These are phyloP conservation scores for Prorops nasuta DNA, from an alignment of 1,140 invertebrate genomes.

Conservation along the genomic window DNA sequence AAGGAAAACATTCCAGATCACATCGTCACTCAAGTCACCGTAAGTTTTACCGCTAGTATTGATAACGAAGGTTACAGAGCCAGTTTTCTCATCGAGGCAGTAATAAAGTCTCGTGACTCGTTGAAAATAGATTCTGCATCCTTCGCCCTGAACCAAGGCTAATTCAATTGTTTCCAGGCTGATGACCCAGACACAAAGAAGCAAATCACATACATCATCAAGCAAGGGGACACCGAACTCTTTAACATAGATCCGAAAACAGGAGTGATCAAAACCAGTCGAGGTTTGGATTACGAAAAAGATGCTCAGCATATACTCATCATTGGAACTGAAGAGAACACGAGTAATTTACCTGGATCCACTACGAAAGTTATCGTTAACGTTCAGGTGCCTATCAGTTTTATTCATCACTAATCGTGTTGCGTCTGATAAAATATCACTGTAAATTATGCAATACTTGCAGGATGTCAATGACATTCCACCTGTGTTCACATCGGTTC, in stretches of 20 bases:
- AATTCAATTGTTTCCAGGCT: constrained; percentile 54
- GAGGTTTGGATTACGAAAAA: constrained; percentile 77
- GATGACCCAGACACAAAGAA: constrained; percentile 77
- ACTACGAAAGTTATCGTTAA: constrained; percentile 74
- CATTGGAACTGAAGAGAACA: constrained; percentile 81
- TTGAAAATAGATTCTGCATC: not conserved
- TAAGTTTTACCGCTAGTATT: constrained; percentile 37
- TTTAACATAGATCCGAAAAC: constrained; percentile 79
- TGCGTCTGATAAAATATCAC: not conserved
- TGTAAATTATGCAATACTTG: constrained; percentile 20
- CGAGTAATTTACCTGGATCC: constrained; percentile 65
- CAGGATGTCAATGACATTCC: constrained; percentile 81
- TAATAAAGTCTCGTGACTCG: not conserved
- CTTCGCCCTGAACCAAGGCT: constrained; percentile 13
- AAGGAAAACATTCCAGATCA: constrained; percentile 80
- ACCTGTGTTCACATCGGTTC: constrained; percentile 79
- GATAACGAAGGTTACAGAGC: not conserved
- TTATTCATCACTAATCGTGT: not conserved
- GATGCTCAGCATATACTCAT: constrained; percentile 71
- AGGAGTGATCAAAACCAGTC: constrained; percentile 73
- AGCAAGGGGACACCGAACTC: constrained; percentile 75
- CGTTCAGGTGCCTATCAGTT: constrained; percentile 64
- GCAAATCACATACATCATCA: constrained; percentile 81
- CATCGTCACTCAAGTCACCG: constrained; percentile 71
- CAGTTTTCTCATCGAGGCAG: too few species aligned